These are phyloP conservation scores for Lypha dubia DNA, from an alignment of 2,888 invertebrate genomes.

Conservation along the genomic window DNA sequence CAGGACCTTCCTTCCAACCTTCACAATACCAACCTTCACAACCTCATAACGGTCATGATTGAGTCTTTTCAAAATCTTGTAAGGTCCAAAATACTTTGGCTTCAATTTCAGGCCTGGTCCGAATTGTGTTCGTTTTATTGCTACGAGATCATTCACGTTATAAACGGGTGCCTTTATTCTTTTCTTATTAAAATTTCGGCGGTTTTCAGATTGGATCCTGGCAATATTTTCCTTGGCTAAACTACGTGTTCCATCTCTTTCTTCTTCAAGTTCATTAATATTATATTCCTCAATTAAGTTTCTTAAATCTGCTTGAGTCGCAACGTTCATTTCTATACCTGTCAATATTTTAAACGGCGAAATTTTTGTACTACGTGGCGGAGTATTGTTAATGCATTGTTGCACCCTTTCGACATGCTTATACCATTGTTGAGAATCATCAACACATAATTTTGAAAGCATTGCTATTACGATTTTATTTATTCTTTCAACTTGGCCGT, in stretches of 20 bases:
- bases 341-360: constrained; percentile 15
- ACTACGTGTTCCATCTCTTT: too few species aligned
- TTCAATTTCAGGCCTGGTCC: constrained; percentile 25
- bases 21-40: too few species aligned
- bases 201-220: neutral
- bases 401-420: constrained; percentile 9
- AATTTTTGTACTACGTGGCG: constrained; percentile 9
- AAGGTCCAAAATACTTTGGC: constrained; percentile 33
- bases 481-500: too few species aligned
- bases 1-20: too few species aligned
- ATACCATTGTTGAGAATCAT: constrained; percentile 22
- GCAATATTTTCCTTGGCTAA: constrained; percentile 18
- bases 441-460: too few species aligned
- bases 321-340: neutral
- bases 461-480: too few species aligned
- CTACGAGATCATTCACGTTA: too few species aligned
- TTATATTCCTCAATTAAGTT: neutral
- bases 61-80: neutral
- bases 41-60: too few species aligned
- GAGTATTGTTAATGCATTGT: constrained; percentile 22
- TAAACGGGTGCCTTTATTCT: too few species aligned
- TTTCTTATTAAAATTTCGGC: neutral
- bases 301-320: neutral
- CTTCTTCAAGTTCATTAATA: constrained; percentile 1
- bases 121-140: constrained; percentile 22